Evolutionary conservation across 1,140 invertebrate genomes (phyloP).

Genomic region (Diplogasteroides magnus): DNA sequence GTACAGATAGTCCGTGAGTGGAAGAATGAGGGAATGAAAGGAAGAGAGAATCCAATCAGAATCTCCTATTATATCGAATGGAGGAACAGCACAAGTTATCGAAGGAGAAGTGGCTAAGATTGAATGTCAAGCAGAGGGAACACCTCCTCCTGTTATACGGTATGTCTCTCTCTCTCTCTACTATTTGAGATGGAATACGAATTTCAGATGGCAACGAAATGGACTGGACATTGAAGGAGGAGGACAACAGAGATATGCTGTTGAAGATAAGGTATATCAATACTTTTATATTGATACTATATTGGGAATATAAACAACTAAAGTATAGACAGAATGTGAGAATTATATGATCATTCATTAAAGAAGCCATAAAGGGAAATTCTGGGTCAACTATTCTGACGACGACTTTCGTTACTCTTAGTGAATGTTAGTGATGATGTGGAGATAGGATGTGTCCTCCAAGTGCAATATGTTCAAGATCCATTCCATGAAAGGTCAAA

Average conservation of each 20-base stretch:
- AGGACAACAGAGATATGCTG: constrained; percentile 38
- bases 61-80: constrained; percentile 43
- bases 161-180: not conserved
- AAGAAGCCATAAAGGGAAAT: too few relatives aligned
- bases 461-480: not conserved
- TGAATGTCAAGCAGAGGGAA: constrained; percentile 41
- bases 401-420: too few relatives aligned
- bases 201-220: constrained; percentile 41
- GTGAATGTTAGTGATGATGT: too few relatives aligned
- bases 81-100: constrained; percentile 44
- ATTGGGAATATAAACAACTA: too few relatives aligned
- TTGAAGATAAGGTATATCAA: constrained; percentile 31
- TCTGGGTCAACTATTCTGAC: too few relatives aligned
- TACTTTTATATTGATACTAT: not conserved
- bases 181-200: too few relatives aligned
- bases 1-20: constrained; percentile 45
- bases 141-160: constrained; percentile 42
- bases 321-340: too few relatives aligned
- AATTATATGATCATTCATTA: too few relatives aligned
- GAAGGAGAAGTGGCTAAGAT: constrained; percentile 48
- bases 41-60: too few relatives aligned
- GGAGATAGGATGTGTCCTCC: too few relatives aligned
- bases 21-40: too few relatives aligned
- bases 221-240: constrained; percentile 49
- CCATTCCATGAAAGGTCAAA: not conserved